These are phyloP conservation scores for Epinephelus fuscoguttatus DNA, from an alignment of 2,113 vertebrate species.

Conservation along the genomic window DNA sequence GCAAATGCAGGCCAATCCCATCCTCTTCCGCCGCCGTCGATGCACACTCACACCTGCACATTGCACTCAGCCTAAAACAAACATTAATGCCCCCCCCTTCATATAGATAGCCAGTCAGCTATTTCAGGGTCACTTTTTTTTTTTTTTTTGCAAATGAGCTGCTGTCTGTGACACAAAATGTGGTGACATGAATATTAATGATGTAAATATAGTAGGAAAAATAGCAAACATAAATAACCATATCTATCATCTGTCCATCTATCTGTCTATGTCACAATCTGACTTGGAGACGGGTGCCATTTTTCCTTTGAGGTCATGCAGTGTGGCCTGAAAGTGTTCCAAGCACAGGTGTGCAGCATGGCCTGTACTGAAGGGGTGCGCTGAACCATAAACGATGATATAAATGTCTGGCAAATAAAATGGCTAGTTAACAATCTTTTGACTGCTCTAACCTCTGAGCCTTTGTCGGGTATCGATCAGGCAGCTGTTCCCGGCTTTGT, in stretches of 20 bases:
- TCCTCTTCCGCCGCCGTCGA: not conserved
- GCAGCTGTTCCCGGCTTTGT: constrained; percentile 86
- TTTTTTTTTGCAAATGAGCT: constrained; percentile 15
- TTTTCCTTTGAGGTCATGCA: constrained; percentile 58
- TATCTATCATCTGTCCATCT: not conserved
- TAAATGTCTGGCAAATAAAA: constrained; percentile 89
- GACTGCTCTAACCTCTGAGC: constrained; percentile 87
- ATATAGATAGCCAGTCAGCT: not conserved
- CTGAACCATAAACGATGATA: constrained; percentile 87
- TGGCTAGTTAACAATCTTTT: constrained; percentile 90
- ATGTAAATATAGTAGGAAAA: not conserved
- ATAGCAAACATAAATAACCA: not conserved
- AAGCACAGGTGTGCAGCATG: constrained; percentile 85
- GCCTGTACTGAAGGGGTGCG: constrained; percentile 77
- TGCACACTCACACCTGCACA: constrained; percentile 23
- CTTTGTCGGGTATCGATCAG: constrained; percentile 87
- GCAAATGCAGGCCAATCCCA: constrained; percentile 28
- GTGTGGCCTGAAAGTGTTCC: constrained; percentile 73
- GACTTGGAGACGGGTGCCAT: not conserved
- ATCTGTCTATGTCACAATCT: not conserved
- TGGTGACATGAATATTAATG: constrained; percentile 5
- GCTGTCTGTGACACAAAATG: constrained; percentile 16
- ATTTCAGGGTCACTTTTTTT: constrained; percentile 14
- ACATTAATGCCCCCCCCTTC: constrained; percentile 19
- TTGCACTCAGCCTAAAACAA: constrained; percentile 30